Base-by-base conservation (phyloP, 2,113 vertebrate species). In the Onychorhynchus coronatus region DNA sequence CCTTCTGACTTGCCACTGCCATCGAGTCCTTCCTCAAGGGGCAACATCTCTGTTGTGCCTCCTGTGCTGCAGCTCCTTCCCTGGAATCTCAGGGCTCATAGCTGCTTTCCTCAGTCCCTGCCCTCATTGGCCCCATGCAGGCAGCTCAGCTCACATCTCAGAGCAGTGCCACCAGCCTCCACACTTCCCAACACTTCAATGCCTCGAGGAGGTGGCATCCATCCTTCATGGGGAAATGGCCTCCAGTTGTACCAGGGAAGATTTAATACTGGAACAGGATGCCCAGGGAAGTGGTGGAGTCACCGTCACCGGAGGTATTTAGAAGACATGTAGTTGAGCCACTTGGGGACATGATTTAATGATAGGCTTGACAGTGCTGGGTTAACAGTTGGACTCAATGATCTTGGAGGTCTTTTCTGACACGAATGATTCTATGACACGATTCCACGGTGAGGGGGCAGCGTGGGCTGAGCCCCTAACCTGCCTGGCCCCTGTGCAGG, bases 131-230 rank as follows among this genome's bases (percentile, higher is more conserved):
- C 27, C 70, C n/a, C 35, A 19, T 2, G 1, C 22, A 65, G 31
- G 14, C 1, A 2, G 55, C 21, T 28, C 59, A 44, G 28, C 14
- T 80, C 12, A 2, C 3, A 1, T 49, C 61, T 63, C 74, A 35
- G 41, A 68, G 44, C 33, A 1, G 23, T 21, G 23, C 46, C 55
- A 62, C 28, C 3, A 0, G 0, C 13, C 41, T 53, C 42, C 35
- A 47, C 0, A 0, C 23, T 56, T 22, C 55, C 63, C 8, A 2
- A 39, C 35, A 11, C 67, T 49, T 33, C 68, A 37, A 1, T 8
- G 11, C 13, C 30, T 58, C 46, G 11, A 41, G 25, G 62, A 72
- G 15, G 8, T 12, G 20, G 6, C 65, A 79, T 33, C 27, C 55
- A 44, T 49, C 11, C 77, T 56, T 27, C 42, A 50, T 5, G 22